Evolutionary conservation across 2,113 vertebrate species (phyloP).

Genomic region (Symphodus melops): DNA sequence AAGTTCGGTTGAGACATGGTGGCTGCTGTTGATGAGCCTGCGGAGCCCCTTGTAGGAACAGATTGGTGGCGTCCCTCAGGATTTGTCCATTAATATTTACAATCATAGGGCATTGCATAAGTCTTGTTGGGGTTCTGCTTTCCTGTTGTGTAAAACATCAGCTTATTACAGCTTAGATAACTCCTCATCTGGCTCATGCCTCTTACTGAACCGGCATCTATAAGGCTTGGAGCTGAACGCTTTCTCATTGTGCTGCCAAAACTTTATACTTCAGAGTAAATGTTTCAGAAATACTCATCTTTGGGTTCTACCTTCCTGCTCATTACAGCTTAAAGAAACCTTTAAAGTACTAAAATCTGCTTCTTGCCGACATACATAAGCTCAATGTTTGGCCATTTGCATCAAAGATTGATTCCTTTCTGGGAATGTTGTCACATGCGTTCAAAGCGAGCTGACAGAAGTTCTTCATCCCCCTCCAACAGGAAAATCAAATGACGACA

Average conservation of each 20-base stretch:
- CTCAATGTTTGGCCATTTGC: conserved; percentile 34
- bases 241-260: conserved; percentile 1
- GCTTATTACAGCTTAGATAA: too few species aligned
- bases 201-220: too few species aligned
- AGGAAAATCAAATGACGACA: conserved; percentile 70
- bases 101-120: too few species aligned
- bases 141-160: too few species aligned
- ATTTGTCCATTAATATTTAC: too few species aligned
- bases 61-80: too few species aligned
- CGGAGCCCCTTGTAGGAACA: too few species aligned
- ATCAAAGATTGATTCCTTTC: conserved; percentile 48
- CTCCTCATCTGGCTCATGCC: too few species aligned
- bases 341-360: neutral
- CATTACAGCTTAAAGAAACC: neutral
- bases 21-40: too few species aligned
- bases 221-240: too few species aligned
- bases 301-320: neutral
- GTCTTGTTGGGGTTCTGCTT: too few species aligned
- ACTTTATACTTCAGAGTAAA: neutral
- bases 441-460: conserved; percentile 73
- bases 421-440: conserved; percentile 36
- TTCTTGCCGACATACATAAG: conserved; percentile 28
- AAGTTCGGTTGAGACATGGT: too few species aligned
- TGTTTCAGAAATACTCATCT: neutral
- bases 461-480: conserved; percentile 87